Evolutionary conservation across 1,140 invertebrate species (phyloP).

Genomic region (Drosophila lowei): DNA sequence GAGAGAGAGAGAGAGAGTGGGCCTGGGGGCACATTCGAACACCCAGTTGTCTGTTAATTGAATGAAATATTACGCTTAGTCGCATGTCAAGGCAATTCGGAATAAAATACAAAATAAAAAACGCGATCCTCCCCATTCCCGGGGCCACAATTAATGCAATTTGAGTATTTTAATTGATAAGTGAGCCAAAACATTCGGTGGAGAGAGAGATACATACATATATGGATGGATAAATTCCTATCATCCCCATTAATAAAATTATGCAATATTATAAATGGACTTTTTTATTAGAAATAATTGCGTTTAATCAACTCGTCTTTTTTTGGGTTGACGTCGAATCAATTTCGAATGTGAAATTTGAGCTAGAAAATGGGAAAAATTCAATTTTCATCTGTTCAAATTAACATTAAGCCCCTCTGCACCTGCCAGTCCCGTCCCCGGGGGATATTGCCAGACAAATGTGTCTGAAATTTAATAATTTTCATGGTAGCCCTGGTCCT

Average conservation of each 20-base stretch:
- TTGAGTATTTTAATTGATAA: constrained; percentile 78
- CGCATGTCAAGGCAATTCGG: constrained; percentile 52
- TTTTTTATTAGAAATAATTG: constrained; percentile 68
- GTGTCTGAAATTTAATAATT: constrained; percentile 66
- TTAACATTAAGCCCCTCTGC: constrained; percentile 37
- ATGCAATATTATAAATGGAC: constrained; percentile 35
- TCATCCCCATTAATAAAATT: constrained; percentile 80
- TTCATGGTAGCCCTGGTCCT: constrained; percentile 22
- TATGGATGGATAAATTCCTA: constrained; percentile 57
- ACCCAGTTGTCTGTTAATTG: constrained; percentile 68
- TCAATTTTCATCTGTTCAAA: constrained; percentile 70
- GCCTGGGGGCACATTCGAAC: constrained; percentile 15
- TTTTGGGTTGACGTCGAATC: neutral
- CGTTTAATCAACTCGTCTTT: constrained; percentile 16
- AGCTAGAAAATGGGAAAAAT: constrained; percentile 34
- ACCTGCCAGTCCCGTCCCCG: constrained; percentile 17
- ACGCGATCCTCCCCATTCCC: neutral
- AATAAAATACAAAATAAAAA: constrained; percentile 4
- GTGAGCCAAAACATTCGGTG: constrained; percentile 55
- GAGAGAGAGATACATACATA: constrained; percentile 25
- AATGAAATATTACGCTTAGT: constrained; percentile 77
- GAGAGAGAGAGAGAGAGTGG: neutral
- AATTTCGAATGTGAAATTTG: constrained; percentile 6
- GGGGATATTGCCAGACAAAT: constrained; percentile 9
- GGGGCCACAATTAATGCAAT: constrained; percentile 72